Base-by-base conservation (phyloP, 2,888 invertebrate species). In the Andrena bicolor region DNA sequence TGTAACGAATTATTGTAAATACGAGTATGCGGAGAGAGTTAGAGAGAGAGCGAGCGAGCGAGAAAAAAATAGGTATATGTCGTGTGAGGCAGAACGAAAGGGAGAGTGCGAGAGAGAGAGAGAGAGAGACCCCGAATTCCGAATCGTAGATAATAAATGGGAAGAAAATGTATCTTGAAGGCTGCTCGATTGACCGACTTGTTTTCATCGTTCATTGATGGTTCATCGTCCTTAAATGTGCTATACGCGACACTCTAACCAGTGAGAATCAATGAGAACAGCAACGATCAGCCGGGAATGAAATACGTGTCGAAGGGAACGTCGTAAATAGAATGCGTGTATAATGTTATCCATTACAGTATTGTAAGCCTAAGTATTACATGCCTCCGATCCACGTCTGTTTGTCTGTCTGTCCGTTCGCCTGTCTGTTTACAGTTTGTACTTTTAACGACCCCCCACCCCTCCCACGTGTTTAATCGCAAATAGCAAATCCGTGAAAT, bases 291-390 rank as follows among this genome's bases (percentile, higher is more conserved):
- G 51, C 66, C 76, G 76, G 74, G 53, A 73, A 74, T 23, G 53
- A 26, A 23, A 56, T 23, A 56, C 20, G 76, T 82, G 79, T 83
- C 61, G 68, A 83, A 49, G 48, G 66, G 80, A 64, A 84, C 76
- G 75, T 65, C 49, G 74, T 76, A 84, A 88, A 87, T 84, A 76
- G 81, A 89, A 86, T 88, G 87, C 86, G 88, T 88, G 87, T 88
- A 86, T 87, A 87, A 90, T 89, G 88, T 91, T 90, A 90, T 89
- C 91, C 89, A 89, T 86, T 91, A 89, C 90, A 92, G 90, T 92
- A 92, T 91, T 92, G 91, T 92, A 92, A 91, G 90, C 86, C 89
- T 91, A 90, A 92, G 90, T 91, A 91, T 91, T 89, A 90, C 87
- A 90, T 85, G 85, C 86, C 87, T 88, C 88, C 86, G 76, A 85